phyloP scores from a whole-genome alignment of 1,140 invertebrate genomes.

The Lasioglossum albipes region DNA sequence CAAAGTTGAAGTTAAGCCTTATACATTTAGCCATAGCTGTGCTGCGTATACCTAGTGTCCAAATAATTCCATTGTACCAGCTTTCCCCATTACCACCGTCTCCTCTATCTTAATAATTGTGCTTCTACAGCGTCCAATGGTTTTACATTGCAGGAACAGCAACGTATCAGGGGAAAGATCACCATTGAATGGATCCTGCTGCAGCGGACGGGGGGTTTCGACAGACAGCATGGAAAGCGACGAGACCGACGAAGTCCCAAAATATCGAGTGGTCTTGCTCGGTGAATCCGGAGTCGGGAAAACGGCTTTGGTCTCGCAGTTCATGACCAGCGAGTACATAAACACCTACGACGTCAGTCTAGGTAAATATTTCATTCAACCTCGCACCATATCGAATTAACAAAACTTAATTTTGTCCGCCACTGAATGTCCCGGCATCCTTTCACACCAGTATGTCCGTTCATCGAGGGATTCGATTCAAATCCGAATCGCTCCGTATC shows the following conservation, averaged over 20 bases:
- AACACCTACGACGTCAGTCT: conserved; percentile 94
- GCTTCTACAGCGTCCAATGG: not conserved
- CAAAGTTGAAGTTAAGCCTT: too few relatives aligned
- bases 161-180: conserved; percentile 88
- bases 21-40: too few relatives aligned
- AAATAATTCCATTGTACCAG: too few relatives aligned
- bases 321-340: conserved; percentile 97
- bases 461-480: not conserved
- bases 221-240: conserved; percentile 81
- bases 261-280: conserved; percentile 90
- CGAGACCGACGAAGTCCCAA: conserved; percentile 82
- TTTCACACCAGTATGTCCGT: not conserved
- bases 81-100: too few relatives aligned
- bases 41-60: too few relatives aligned
- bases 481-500: not conserved
- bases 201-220: conserved; percentile 83
- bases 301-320: conserved; percentile 92
- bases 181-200: conserved; percentile 91
- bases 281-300: conserved; percentile 94
- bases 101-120: not conserved
- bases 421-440: not conserved
- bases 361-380: conserved; percentile 81
- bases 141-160: conserved; percentile 74
- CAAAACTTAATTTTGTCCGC: not conserved
- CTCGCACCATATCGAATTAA: not conserved